Percentiles rank a stretch among this genome's conserved stretches.
Conservation (phyloP, 1,140 invertebrate species). For the Saccostrea glomerata region DNA sequence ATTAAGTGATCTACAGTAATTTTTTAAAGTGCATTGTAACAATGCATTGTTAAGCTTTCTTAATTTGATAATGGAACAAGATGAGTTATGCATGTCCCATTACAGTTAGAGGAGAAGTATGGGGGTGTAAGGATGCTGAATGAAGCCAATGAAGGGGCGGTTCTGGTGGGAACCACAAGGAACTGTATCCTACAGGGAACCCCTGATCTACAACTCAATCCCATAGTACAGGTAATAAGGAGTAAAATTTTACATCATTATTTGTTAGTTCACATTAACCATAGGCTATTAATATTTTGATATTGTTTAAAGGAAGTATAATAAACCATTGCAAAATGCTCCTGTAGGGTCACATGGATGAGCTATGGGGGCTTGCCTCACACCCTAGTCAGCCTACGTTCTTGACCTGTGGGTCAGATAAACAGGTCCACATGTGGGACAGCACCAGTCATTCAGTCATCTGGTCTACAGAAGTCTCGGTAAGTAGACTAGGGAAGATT, state of each 20-base stretch:
- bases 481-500: slow-evolving; percentile 79
- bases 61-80: too few relatives aligned
- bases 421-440: slow-evolving; percentile 93
- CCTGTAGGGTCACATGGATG: slow-evolving; percentile 92
- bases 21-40: too few relatives aligned
- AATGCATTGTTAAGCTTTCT: too few relatives aligned
- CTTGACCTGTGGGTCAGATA: slow-evolving; percentile 91
- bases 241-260: too few relatives aligned
- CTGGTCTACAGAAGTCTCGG: slow-evolving; percentile 94
- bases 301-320: too few relatives aligned
- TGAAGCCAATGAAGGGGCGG: slow-evolving; percentile 89
- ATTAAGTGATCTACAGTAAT: too few relatives aligned
- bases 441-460: slow-evolving; percentile 91
- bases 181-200: slow-evolving; percentile 93
- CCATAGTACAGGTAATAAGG: slow-evolving; percentile 83
- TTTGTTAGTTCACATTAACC: too few relatives aligned
- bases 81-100: slow-evolving; percentile 56
- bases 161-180: slow-evolving; percentile 92
- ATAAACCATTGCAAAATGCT: too few relatives aligned
- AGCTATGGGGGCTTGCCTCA: slow-evolving; percentile 91
- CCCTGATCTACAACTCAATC: slow-evolving; percentile 88
- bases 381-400: slow-evolving; percentile 93
- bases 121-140: slow-evolving; percentile 91
- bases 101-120: slow-evolving; percentile 91
- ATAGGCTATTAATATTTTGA: too few relatives aligned